phyloP scores from a whole-genome alignment of 1,140 invertebrate genomes.

The Triops cancriformis region DNA sequence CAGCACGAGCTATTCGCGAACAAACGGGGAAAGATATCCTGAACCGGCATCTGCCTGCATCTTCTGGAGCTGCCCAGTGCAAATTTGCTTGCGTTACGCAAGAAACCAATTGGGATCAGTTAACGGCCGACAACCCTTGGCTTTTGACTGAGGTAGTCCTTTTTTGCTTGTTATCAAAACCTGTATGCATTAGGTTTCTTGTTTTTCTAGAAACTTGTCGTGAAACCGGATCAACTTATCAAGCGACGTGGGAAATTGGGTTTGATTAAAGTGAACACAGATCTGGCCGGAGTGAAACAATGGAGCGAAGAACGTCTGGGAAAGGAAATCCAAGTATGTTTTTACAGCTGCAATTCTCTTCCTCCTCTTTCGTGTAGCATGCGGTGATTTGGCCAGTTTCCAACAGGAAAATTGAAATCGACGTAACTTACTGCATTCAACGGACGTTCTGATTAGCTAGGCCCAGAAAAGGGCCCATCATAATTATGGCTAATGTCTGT shows the following conservation, averaged over 20 bases:
- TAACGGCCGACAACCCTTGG: slow-evolving; percentile 76
- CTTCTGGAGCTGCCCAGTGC: slow-evolving; percentile 62
- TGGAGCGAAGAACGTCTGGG: slow-evolving; percentile 84
- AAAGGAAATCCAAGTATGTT: slow-evolving; percentile 66
- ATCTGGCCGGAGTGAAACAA: slow-evolving; percentile 62
- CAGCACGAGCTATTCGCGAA: slow-evolving; percentile 95
- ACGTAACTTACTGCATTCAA: neutral
- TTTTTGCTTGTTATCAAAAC: neutral
- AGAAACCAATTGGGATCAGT: slow-evolving; percentile 66
- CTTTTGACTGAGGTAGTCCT: slow-evolving; percentile 57
- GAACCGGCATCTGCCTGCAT: slow-evolving; percentile 65
- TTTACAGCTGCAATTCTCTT: neutral
- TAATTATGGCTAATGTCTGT: neutral
- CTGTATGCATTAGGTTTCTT: slow-evolving; percentile 20
- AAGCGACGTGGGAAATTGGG: slow-evolving; percentile 95
- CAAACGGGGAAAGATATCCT: slow-evolving; percentile 90
- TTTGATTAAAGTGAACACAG: slow-evolving; percentile 88
- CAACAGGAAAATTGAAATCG: neutral
- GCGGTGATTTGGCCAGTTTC: neutral
- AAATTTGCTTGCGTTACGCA: slow-evolving; percentile 72
- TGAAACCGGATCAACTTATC: slow-evolving; percentile 98
- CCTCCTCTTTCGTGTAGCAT: neutral
- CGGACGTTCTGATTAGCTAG: neutral
- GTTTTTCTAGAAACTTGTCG: slow-evolving; percentile 69
- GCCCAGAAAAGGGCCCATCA: too few relatives aligned